Evolutionary conservation across 2,113 vertebrate genomes (phyloP).

Genomic region (Beaufortia kweichowensis): DNA sequence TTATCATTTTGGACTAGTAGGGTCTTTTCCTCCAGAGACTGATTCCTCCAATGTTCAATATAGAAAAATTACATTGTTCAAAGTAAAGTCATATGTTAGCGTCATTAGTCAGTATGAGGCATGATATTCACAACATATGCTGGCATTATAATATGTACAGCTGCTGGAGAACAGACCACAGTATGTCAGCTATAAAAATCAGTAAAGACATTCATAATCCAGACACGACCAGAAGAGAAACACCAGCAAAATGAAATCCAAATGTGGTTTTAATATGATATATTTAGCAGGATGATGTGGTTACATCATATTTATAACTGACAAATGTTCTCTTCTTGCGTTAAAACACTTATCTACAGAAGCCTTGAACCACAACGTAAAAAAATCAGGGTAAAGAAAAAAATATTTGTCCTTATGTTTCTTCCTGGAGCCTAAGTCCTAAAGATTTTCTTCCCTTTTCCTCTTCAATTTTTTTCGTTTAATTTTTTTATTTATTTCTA

Average conservation of each 20-base stretch:
- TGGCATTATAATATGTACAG: neutral
- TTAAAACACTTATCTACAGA: no score
- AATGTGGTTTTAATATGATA: constrained; percentile 34
- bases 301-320: constrained; percentile 15
- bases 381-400: no score
- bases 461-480: no score
- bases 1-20: constrained; percentile 13
- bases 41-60: neutral
- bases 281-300: constrained; percentile 19
- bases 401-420: no score
- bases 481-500: no score
- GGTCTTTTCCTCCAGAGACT: constrained; percentile 11
- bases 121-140: neutral
- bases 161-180: constrained; percentile 33
- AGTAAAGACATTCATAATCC: constrained; percentile 22
- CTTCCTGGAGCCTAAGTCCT: no score
- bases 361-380: no score
- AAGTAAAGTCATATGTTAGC: constrained; percentile 24
- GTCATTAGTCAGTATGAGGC: constrained; percentile 6
- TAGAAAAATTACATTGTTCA: constrained; percentile 20
- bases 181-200: constrained; percentile 16
- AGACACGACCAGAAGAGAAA: constrained; percentile 24
- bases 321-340: neutral
- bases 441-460: no score
- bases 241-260: constrained; percentile 35